These are phyloP conservation scores for Liasis olivaceus DNA, from an alignment of 2,797 vertebrate genomes.

Conservation along the genomic window DNA sequence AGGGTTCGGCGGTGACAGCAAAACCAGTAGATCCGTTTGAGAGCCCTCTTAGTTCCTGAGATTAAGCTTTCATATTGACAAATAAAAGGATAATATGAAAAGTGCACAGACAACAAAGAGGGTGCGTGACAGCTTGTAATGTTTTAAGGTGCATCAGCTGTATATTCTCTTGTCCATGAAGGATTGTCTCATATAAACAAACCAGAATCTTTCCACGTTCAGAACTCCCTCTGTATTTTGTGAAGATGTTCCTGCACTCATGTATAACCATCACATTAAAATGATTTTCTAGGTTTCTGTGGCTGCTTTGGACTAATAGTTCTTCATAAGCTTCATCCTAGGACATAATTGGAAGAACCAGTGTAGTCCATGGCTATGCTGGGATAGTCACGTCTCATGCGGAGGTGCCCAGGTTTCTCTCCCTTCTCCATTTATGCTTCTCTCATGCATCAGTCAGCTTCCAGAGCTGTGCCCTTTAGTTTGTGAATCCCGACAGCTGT, in stretches of 20 bases:
- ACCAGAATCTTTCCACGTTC: neutral
- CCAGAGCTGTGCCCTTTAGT: too few species aligned
- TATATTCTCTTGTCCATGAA: neutral
- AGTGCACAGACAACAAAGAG: neutral
- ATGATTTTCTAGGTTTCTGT: neutral
- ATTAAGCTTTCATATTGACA: too few species aligned
- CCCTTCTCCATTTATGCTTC: neutral
- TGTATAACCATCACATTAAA: neutral
- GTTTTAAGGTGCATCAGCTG: neutral
- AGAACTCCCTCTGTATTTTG: neutral
- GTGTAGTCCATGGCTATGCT: neutral
- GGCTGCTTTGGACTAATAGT: too few species aligned
- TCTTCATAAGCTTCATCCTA: neutral
- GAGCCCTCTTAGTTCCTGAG: too few species aligned
- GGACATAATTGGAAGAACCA: too few species aligned
- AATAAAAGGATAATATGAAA: too few species aligned
- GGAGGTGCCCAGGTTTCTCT: neutral
- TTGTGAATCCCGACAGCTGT: too few species aligned
- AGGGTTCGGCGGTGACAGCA: too few species aligned
- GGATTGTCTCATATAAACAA: neutral
- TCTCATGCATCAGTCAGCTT: neutral
- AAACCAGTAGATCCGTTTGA: too few species aligned
- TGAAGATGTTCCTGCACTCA: neutral
- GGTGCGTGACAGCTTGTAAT: neutral
- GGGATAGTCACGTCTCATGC: neutral